These are phyloP conservation scores for Ammodytes marinus DNA, from an alignment of 2,113 vertebrate species.

Conservation along the genomic window DNA sequence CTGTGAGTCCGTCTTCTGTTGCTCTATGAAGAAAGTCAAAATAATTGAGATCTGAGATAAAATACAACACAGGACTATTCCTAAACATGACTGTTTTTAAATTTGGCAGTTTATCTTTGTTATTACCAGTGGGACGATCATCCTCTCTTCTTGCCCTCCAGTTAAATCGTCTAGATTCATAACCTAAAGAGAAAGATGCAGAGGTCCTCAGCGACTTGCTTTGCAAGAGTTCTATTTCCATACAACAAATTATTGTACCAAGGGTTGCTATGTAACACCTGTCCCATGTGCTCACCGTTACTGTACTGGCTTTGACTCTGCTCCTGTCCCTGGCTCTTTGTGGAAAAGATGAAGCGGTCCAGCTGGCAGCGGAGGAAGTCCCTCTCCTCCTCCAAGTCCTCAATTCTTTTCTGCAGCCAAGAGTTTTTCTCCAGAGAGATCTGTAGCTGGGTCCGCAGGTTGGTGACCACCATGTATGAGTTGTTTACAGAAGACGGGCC, in stretches of 20 bases:
- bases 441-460: conserved; percentile 90
- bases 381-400: conserved; percentile 92
- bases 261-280: conserved; percentile 7
- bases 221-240: conserved; percentile 2
- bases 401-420: conserved; percentile 92
- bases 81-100: neutral
- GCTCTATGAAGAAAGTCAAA: conserved; percentile 66
- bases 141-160: conserved; percentile 84
- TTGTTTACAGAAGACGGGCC: conserved; percentile 80
- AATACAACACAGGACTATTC: neutral
- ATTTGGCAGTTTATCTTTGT: neutral
- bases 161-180: conserved; percentile 83
- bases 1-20: conserved; percentile 78
- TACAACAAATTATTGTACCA: neutral
- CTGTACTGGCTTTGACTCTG: conserved; percentile 82
- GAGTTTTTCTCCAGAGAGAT: conserved; percentile 93
- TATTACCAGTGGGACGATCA: conserved; percentile 77
- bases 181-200: conserved; percentile 67
- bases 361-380: conserved; percentile 92
- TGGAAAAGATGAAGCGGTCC: conserved; percentile 91
- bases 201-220: neutral
- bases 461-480: conserved; percentile 87
- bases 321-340: conserved; percentile 81
- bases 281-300: conserved; percentile 59
- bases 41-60: neutral